Base-by-base conservation (phyloP, 2,888 invertebrate genomes). In the Ommatoiulus sabulosus region DNA sequence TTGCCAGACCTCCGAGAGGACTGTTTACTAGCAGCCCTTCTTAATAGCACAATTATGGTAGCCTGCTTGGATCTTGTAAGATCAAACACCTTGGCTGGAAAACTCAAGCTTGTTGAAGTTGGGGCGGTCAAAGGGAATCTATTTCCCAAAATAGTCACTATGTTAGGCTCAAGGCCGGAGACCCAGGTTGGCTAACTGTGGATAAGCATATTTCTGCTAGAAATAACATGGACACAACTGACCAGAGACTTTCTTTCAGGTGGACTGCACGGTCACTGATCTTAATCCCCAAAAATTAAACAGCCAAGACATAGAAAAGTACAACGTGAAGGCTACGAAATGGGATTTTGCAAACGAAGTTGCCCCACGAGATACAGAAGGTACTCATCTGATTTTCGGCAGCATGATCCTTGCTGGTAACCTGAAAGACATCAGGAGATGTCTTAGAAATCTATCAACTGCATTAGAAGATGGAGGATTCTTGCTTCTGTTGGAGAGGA, bases 31-130 rank as follows among this genome's bases (percentile, higher is more conserved):
- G 90, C 89, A 3, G 90, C 91, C 24, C 88, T 91, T 44, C 48
- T 90, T 3, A 84, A 88, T 12, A 90, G 91, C 88, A 63, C 90
- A 10, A 90, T 91, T 15, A 90, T 93, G 24, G 92, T 92, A 89
- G 91, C 92, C 4, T 91, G 92, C 89, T 92, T 97, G 88, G 97
- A 97, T 92, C 93, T 96, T 10, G 95, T 96, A 35, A 92, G 96
- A 52, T 98, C 98, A 93, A 98, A 98, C 92, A 94, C 94, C 24
- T 93, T 94, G 57, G 94, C 95, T 12, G 92, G 95, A 4, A 96
- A 96, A 91, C 92, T 98, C 24, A 96, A 96, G 93, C 93, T 95
- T 20, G 93, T 94, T n/a, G 97, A 98, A 94, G 93, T 95, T 10
- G 94, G 87, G 94, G 94, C 20, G n/a, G 88, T 94, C 95, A 88